Conservation (phyloP, 2,888 invertebrate species). For the Apodemia zela region DNA sequence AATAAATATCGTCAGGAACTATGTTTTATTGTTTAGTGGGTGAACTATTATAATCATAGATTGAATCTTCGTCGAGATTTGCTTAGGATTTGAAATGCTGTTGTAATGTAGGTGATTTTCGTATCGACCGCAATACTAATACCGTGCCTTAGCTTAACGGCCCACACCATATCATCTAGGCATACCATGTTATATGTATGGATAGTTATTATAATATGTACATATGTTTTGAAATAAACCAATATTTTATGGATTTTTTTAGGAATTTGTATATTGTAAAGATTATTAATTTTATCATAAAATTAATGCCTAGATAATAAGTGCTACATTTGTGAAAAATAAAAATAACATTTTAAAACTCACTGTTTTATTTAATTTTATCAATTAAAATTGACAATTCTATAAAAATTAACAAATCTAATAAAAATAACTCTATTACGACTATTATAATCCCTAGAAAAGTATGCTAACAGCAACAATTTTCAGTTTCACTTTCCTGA, state of each 20-base stretch:
- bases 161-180: constrained; percentile 75
- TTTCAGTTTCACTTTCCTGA: no score
- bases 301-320: constrained; percentile 77
- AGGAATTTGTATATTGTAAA: constrained; percentile 81
- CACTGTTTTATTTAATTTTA: constrained; percentile 56
- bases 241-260: constrained; percentile 80
- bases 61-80: constrained; percentile 49
- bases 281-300: constrained; percentile 79
- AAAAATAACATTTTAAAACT: constrained; percentile 74
- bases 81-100: constrained; percentile 42
- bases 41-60: constrained; percentile 40
- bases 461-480: no score
- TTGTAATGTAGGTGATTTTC: constrained; percentile 26
- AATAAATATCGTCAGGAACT: constrained; percentile 25
- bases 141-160: constrained; percentile 75
- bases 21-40: constrained; percentile 42
- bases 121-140: constrained; percentile 52
- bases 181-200: constrained; percentile 69
- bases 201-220: constrained; percentile 71
- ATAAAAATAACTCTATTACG: no score
- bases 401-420: no score
- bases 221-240: constrained; percentile 77
- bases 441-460: no score
- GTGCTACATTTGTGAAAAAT: constrained; percentile 78
- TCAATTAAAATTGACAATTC: no score